phyloP scores from a whole-genome alignment of 2,113 vertebrate genomes.

The Puffinus mauretanicus region DNA sequence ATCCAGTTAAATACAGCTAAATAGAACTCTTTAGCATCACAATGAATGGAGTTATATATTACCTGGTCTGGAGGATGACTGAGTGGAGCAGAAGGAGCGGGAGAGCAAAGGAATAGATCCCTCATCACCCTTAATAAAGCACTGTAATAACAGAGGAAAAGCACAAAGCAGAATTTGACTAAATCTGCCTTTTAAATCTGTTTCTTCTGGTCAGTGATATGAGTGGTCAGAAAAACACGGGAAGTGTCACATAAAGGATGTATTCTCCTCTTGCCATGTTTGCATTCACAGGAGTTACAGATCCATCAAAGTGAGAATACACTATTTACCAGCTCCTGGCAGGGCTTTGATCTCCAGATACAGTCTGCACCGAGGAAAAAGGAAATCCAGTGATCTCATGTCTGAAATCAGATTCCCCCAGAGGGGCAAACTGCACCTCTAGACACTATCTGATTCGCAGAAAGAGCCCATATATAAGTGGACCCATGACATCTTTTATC shows the following conservation, averaged over 20 bases:
- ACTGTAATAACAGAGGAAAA: slow-evolving; percentile 20
- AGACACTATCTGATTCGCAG: slow-evolving; percentile 63
- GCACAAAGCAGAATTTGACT: slow-evolving; percentile 61
- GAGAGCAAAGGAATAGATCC: slow-evolving; percentile 39
- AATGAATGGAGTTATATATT: slow-evolving; percentile 79
- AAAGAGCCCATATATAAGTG: background rate
- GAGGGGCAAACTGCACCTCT: background rate
- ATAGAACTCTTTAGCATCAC: slow-evolving; percentile 83
- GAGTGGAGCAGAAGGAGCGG: slow-evolving; percentile 27
- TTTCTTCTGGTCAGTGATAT: slow-evolving; percentile 66
- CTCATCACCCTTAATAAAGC: slow-evolving; percentile 57
- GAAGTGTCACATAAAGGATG: slow-evolving; percentile 56
- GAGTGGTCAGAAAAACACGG: slow-evolving; percentile 57
- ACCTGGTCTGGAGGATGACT: slow-evolving; percentile 72
- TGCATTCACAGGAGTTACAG: slow-evolving; percentile 52
- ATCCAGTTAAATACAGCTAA: slow-evolving; percentile 83
- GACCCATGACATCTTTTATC: slow-evolving; percentile 16
- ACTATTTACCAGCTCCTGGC: slow-evolving; percentile 64
- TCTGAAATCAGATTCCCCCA: slow-evolving; percentile 57
- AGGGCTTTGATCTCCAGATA: slow-evolving; percentile 79
- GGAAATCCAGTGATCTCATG: slow-evolving; percentile 72
- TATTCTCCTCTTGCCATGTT: slow-evolving; percentile 66
- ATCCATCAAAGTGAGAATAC: slow-evolving; percentile 68
- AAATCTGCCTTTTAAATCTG: slow-evolving; percentile 55
- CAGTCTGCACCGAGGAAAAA: slow-evolving; percentile 55